A percentile compares a stretch with the other conserved stretches of the same genome.
Conservation (phyloP, 2,797 vertebrate species). For the Zenarchopterus dispar region DNA sequence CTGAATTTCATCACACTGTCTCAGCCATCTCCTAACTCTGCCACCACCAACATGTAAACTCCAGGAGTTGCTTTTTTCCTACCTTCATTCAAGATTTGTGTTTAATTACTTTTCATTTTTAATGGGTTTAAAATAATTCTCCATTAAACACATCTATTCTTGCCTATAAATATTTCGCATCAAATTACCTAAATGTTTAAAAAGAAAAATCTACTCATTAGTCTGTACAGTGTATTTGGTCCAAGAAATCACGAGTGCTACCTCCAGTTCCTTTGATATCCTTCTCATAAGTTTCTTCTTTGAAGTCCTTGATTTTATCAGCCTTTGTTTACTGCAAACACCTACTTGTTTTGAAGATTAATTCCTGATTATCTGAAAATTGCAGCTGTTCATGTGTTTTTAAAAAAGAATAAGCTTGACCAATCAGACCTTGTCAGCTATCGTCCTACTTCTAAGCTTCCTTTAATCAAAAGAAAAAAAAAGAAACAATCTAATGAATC, state of each 20-base stretch:
- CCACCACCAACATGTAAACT: not conserved
- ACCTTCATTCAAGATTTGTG: not conserved
- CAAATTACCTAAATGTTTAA: not conserved
- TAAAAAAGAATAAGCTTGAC: not conserved
- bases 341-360: not conserved
- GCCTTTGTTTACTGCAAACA: not conserved
- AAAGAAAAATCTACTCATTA: not conserved
- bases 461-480: not conserved
- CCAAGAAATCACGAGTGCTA: not conserved
- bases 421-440: not conserved
- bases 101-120: too few relatives aligned
- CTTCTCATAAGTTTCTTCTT: not conserved
- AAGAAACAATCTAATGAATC: too few relatives aligned
- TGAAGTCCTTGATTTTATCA: constrained; percentile 1
- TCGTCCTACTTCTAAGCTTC: not conserved
- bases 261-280: not conserved
- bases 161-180: not conserved
- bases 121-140: not conserved
- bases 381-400: not conserved
- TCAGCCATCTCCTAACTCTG: not conserved
- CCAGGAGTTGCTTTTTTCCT: not conserved
- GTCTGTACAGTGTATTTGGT: not conserved
- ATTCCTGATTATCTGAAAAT: not conserved
- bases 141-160: not conserved
- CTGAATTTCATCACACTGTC: not conserved